A percentile compares a stretch with the other conserved stretches of the same genome.
Evolutionary conservation across 1,140 invertebrate species (phyloP).

Genomic region (Trypoxylus dichotomus): DNA sequence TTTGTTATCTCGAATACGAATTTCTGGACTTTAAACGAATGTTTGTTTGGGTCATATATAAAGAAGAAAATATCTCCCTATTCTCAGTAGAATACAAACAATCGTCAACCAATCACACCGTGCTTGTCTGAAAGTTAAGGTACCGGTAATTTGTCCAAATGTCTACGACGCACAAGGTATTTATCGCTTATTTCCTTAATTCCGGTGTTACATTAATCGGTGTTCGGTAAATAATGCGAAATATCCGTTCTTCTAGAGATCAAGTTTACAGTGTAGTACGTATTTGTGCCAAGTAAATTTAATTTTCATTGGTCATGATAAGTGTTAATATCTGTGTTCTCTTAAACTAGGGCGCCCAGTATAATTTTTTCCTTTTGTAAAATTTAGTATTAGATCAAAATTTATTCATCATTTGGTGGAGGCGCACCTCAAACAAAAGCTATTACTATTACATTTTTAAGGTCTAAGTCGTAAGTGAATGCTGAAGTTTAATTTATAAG

Average conservation of each 20-base stretch:
- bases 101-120: background rate
- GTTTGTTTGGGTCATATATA: slow-evolving; percentile 16
- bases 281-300: background rate
- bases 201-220: background rate
- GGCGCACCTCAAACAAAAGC: background rate
- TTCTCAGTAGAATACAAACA: slow-evolving; percentile 11
- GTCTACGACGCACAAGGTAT: slow-evolving; percentile 3
- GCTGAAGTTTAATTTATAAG: too few relatives aligned
- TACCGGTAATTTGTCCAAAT: background rate
- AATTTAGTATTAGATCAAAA: background rate
- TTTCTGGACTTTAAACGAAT: slow-evolving; percentile 15
- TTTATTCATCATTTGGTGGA: background rate
- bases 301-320: background rate
- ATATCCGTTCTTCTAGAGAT: background rate
- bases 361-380: background rate
- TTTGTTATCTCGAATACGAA: slow-evolving; percentile 6
- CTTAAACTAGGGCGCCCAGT: background rate
- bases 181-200: background rate
- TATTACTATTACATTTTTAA: background rate
- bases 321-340: background rate
- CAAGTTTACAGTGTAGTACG: background rate
- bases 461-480: too few relatives aligned
- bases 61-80: slow-evolving; percentile 10
- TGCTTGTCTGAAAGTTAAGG: background rate
- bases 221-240: background rate